Evolutionary conservation across 1,140 invertebrate genomes (phyloP), one percentile per base, ranked within the genome.

Genomic region (Aphelinus certus): DNA sequence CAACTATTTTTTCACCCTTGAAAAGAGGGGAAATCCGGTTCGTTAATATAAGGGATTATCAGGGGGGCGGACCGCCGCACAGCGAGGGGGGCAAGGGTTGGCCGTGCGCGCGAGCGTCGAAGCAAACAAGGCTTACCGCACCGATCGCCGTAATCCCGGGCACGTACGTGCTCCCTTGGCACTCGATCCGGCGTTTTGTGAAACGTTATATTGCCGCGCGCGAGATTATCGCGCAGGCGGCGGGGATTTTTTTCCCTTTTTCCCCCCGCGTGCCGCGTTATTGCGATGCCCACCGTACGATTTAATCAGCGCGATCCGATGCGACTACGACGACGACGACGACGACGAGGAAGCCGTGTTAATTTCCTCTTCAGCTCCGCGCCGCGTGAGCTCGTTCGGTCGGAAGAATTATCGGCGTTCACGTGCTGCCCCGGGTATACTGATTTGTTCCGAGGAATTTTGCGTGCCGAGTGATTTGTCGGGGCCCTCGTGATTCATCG

Each of bases 71-170:
- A 64, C 62, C 26, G 53, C 45, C 5, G 48, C 56, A 43, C 57
- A 64, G 80, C 68, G 77, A 73, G 78, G 78, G 77, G 78, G 80
- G 9, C 4, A 53, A 9, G 9, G 51, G 9, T 26, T 26, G 26
- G 26, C 26, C 26, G 26, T 26, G 26, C 26, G 48, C 51, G 48
- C 7, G 10, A 55, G 45, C 60, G 74, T 78, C 78, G 83, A 80
- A 84, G 82, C 83, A 84, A 84, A 83, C 82, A 83, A 80, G 81
- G 82, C 81, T 83, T 82, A 83, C 81, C 82, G 81, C 82, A 84
- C 83, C 81, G 83, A 84, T 84, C 83, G 82, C 78, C 77, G 78
- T 83, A 84, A 84, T 83, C 83, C 83, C 78, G 77, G 80, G 81
- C 82, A 82, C 81, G 82, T 81, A 82, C 80, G 81, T 83, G 77